Evolutionary conservation across 2,888 invertebrate genomes (phyloP).

Genomic region (Phytoseiulus persimilis): DNA sequence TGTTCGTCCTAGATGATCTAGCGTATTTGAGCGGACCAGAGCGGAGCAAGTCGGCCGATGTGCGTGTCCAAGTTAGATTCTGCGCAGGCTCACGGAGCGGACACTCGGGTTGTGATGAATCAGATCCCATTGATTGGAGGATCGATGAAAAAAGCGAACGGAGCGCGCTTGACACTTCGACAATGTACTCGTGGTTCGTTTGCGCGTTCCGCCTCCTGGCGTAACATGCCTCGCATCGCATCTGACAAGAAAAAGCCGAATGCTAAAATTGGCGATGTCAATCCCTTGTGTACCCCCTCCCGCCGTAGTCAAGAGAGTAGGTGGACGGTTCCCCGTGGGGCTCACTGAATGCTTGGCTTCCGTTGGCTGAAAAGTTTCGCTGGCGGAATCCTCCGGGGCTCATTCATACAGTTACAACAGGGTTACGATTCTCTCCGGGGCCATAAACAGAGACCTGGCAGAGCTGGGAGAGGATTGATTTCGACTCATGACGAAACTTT

Average conservation of each 20-base stretch:
- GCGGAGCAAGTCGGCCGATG: neutral
- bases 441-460: neutral
- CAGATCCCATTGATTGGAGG: neutral
- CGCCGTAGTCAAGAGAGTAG: neutral
- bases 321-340: neutral
- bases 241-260: neutral
- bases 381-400: neutral
- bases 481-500: neutral
- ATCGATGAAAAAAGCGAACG: neutral
- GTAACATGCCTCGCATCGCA: neutral
- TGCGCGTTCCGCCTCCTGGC: neutral
- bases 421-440: neutral
- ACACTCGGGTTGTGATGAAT: neutral
- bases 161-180: neutral
- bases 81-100: neutral
- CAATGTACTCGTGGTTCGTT: neutral
- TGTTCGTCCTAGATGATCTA: too few species aligned
- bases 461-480: neutral
- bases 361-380: neutral
- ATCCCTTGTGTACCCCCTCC: neutral
- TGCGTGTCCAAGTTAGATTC: neutral
- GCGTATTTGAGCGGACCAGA: neutral
- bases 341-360: neutral
- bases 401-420: neutral
- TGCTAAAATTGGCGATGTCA: neutral